Evolutionary conservation across 2,113 vertebrate species (phyloP).

Genomic region (Limanda limanda): DNA sequence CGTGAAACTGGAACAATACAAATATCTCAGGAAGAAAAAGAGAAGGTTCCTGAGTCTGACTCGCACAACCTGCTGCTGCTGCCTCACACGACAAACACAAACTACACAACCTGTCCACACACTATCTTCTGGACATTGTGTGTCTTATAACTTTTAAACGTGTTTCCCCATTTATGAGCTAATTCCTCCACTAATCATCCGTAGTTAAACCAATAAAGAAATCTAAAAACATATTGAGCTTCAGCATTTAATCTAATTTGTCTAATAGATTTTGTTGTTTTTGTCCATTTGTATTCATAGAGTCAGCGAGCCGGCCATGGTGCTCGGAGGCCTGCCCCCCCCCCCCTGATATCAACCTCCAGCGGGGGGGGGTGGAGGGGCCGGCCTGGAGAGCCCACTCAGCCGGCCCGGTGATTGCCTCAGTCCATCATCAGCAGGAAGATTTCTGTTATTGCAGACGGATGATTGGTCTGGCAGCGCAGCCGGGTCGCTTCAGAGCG

Average conservation of each 20-base stretch:
- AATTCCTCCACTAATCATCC: no score
- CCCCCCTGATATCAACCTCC: slow-evolving; percentile 64
- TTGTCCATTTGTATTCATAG: slow-evolving; percentile 43
- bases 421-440: slow-evolving; percentile 79
- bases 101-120: no score
- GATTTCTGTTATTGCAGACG: slow-evolving; percentile 80
- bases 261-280: slow-evolving; percentile 1
- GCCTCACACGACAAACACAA: no score
- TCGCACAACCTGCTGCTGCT: no score
- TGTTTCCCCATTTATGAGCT: no score
- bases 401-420: slow-evolving; percentile 77
- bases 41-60: no score
- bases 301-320: slow-evolving; percentile 14
- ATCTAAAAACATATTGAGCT: no score
- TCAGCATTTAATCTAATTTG: background rate
- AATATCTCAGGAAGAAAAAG: no score
- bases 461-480: slow-evolving; percentile 79
- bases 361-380: slow-evolving; percentile 75
- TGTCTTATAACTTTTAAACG: no score
- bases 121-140: no score
- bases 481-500: slow-evolving; percentile 73
- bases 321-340: slow-evolving; percentile 32
- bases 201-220: no score
- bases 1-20: no score
- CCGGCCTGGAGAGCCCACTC: slow-evolving; percentile 78